Conservation (phyloP, 2,888 invertebrate species). For the Meiosimyza decipiens region DNA sequence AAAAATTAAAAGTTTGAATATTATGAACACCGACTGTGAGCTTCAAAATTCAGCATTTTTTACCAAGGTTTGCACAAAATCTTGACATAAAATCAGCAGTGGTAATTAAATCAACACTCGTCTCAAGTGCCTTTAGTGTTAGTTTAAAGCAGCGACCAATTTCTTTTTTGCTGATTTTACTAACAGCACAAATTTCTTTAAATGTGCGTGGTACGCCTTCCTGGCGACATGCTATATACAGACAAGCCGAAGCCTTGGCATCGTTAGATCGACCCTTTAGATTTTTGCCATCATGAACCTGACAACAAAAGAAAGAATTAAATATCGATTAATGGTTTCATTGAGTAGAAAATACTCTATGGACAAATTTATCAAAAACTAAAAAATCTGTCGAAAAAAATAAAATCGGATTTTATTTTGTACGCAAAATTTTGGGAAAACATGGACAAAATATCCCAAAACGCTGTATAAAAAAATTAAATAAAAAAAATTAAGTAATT, state of each 20-base stretch:
- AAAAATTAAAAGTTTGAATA: slow-evolving; percentile 22
- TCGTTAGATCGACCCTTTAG: slow-evolving; percentile 96
- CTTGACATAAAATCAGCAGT: slow-evolving; percentile 99
- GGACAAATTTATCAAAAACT: too few relatives aligned
- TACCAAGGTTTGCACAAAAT: slow-evolving; percentile 94
- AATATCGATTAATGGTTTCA: background rate
- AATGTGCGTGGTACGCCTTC: slow-evolving; percentile 99
- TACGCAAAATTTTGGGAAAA: too few relatives aligned
- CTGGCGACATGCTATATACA: slow-evolving; percentile 98
- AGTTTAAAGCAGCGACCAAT: slow-evolving; percentile 98
- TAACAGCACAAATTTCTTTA: slow-evolving; percentile 99
- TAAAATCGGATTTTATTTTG: too few relatives aligned
- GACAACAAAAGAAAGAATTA: slow-evolving; percentile 14
- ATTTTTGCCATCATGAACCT: slow-evolving; percentile 94
- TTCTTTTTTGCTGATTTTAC: slow-evolving; percentile 98
- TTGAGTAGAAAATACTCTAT: too few relatives aligned
- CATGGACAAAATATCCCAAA: too few relatives aligned
- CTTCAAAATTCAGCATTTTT: slow-evolving; percentile 28
- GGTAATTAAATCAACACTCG: slow-evolving; percentile 96
- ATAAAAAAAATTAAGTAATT: too few relatives aligned
- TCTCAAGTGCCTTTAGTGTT: slow-evolving; percentile 94
- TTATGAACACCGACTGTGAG: background rate
- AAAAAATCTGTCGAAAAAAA: too few relatives aligned
- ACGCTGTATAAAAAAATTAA: too few relatives aligned
- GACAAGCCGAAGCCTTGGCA: slow-evolving; percentile 97